Evolutionary conservation across 2,888 invertebrate genomes (phyloP).

Genomic region (Drosophila pseudotakahashii): DNA sequence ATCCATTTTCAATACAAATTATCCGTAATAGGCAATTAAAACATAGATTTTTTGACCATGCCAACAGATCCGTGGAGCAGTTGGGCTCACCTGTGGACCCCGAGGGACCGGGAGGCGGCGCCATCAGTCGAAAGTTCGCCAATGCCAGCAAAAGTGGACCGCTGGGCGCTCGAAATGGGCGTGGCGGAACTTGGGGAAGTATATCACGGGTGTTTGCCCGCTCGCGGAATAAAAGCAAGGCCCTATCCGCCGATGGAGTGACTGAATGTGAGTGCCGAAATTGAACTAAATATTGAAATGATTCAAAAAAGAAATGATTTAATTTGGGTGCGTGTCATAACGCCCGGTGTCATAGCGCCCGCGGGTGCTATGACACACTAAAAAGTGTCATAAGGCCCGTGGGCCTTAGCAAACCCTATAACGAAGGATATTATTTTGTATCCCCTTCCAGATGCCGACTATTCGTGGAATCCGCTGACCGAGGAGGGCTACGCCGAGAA

Average conservation of each 20-base stretch:
- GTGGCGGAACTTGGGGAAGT: slow-evolving; percentile 94
- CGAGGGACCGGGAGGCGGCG: slow-evolving; percentile 86
- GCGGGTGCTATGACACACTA: too few relatives aligned
- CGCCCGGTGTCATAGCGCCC: too few relatives aligned
- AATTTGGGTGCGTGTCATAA: too few relatives aligned
- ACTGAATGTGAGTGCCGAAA: slow-evolving; percentile 86
- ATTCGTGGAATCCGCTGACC: slow-evolving; percentile 83
- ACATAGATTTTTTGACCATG: background rate
- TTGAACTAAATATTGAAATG: too few relatives aligned
- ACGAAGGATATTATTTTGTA: background rate
- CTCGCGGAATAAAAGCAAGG: slow-evolving; percentile 92
- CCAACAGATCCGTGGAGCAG: slow-evolving; percentile 88
- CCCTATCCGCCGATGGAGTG: slow-evolving; percentile 83
- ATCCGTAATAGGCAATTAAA: background rate
- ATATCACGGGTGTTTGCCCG: slow-evolving; percentile 95
- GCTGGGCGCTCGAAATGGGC: slow-evolving; percentile 85
- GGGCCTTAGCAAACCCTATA: too few relatives aligned
- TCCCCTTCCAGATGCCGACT: slow-evolving; percentile 75
- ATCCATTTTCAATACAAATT: too few relatives aligned
- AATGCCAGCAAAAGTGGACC: slow-evolving; percentile 82
- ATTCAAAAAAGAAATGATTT: too few relatives aligned
- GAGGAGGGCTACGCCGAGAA: slow-evolving; percentile 84
- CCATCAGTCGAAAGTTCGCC: slow-evolving; percentile 84
- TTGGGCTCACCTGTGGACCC: slow-evolving; percentile 91
- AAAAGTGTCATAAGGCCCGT: too few relatives aligned